Base-by-base conservation (phyloP, 2,797 vertebrate species). In the Mormyrops attenuatus region DNA sequence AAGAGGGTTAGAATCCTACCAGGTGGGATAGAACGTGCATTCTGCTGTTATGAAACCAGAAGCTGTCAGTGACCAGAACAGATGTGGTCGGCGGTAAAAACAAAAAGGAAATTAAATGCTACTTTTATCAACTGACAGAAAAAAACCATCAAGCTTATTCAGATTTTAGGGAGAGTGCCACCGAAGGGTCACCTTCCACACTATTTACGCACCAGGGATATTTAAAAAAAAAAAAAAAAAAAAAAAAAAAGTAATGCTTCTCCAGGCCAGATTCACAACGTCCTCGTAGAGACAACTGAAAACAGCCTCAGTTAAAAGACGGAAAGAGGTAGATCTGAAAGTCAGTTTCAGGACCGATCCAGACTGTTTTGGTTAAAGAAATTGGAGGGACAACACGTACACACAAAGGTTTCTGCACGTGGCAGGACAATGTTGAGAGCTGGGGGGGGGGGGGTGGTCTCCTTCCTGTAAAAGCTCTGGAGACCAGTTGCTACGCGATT, bases 311-410 rank as follows among this genome's bases (percentile, higher is more conserved):
- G 95, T 96, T 96, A 91, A 95, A 93, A 94, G 94, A 94, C 92
- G 90, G 93, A 95, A 95, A 97, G 98, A 99, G 98, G 97, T 99
- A 97, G 97, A 98, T 98, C 97, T 97, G 96, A 96, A 96, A 97
- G 95, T 93, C 95, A 96, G 96, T 97, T 96, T 96, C 95, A 96
- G 96, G 95, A 92, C 89, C 38, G 63, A 88, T 86, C 89, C 55
- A 95, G 94, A 95, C 94, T 93, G 94, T 95, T 96, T 95, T 92
- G 91, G 95, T 95, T 95, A 92, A 94, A 92, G 89, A 91, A 92
- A 92, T 94, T 90, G 91, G 91, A 89, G 89, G 91, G 88, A 88
- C 69, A 88, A 88, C 63, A 69, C n/a, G 20, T 15, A 55, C 73
- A 86, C 66, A 91, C 69, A 88, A 63, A 63, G 34, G 41, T 17